Evolutionary conservation across 2,888 invertebrate species (phyloP), one percentile per base, ranked within the genome.

Genomic region (Lepidonotus clava): DNA sequence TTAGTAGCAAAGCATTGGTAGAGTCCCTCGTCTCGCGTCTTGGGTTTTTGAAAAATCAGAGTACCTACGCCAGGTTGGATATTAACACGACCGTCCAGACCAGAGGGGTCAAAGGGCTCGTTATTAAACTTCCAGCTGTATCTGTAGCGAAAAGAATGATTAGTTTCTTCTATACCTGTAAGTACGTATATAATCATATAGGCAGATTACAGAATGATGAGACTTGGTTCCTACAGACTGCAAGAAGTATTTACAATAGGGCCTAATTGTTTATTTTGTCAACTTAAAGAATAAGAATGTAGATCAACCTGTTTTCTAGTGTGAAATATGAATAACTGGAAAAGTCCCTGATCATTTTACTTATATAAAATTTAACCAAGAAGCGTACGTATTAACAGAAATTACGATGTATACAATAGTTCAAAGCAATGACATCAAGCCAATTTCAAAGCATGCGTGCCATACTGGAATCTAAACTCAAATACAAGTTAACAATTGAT

Each of bases 11-110:
- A 97, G 94, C 98, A 98, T 94, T 98, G 98, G 94, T 98, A 99
- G 93, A 98, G 97, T 34, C 98, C 98, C 89, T 98, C 96, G 94
- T 99, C 98, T 93, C 97, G 98, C 91, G 97, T 97, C 84, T 97
- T 96, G 0, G 99, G 98, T 89, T 96, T 95, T 86, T 97, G 96
- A 91, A 99, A 97, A 40, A 98, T 97, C 80, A 99, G 95, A 0
- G 98, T 98, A 88, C 99, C 99, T 91, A 98, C 96, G 11, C 92
- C 92, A 0, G 98, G 97, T 92, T 98, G 98, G 93, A 98, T 98
- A 0, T 97, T 97, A 94, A 99, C 98, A 91, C 99, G 96, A 92
- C 97, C 97, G 94, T 98, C 98, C 95, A 98, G 98, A 40, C 97
- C 97, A 93, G 97, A 97, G 96, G 98, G 98, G 91, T 98, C 96